Evolutionary conservation across 2,888 invertebrate genomes (phyloP), one percentile per base, ranked within the genome.

Genomic region (Neoaliturus tenellus): DNA sequence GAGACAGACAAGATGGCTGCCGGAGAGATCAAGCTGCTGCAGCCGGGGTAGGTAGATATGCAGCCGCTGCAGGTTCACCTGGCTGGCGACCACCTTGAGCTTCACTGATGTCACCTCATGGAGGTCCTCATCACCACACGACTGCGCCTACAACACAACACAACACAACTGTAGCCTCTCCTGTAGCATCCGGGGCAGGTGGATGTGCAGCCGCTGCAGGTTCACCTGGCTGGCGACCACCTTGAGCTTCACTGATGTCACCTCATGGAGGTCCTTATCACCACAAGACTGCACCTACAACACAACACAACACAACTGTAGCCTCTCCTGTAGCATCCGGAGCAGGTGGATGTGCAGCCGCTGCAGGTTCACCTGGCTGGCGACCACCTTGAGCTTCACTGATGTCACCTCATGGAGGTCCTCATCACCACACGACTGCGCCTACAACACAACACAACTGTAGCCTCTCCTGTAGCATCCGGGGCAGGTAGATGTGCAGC

Each of bases 141-240:
- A 89, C 89, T 92, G 91, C 89, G 91, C 91, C 93, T 93, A 48
- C 39, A n/a, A 69, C 5, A 0, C 5, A 62, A 78, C 51, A 78
- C 31, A 33, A 31, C 35, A 73, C 31, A 25, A 20, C 17, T 58
- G 5, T 58, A 20, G 25, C n/a, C n/a, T n/a, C n/a, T n/a, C n/a
- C n/a, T n/a, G n/a, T n/a, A n/a, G n/a, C n/a, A n/a, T n/a, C n/a
- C n/a, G n/a, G n/a, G 95, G 95, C 62, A 93, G 92, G 81, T 94
- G 92, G 0, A 93, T 90, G 58, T 93, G 92, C 0, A 95, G 90
- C 31, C 95, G 91, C 58, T 95, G 93, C 62, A 95, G 89, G 25
- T 94, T 94, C 6, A 94, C 91, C 82, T 93, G 92, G 84, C 93
- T 92, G 0, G 95, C 93, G 12, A 95, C 93, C 6, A 95, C 94